phyloP scores from a whole-genome alignment of 2,888 invertebrate species.

The Drosophila sordidapex region DNA sequence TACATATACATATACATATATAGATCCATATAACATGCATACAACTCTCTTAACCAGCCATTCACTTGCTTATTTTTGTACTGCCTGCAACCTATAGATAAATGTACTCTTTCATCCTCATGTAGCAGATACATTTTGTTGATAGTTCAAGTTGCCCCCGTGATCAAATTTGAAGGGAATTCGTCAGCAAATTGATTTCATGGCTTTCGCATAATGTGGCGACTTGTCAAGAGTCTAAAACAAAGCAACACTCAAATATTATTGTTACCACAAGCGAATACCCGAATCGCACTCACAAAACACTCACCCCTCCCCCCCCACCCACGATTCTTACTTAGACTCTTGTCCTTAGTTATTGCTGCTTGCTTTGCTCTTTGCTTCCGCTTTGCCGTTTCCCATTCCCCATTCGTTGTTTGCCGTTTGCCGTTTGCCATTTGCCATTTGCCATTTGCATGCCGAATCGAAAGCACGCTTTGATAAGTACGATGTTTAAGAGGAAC shows the following conservation, averaged over 20 bases:
- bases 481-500: conserved; percentile 18
- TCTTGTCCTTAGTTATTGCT: conserved; percentile 49
- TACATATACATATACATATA: no score
- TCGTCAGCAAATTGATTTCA: conserved; percentile 24
- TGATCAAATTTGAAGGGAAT: conserved; percentile 4
- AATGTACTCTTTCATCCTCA: not conserved
- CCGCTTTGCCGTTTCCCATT: not conserved
- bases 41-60: not conserved
- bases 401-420: not conserved
- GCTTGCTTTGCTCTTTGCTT: conserved; percentile 45
- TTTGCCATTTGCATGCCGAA: conserved; percentile 58
- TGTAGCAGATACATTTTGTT: not conserved
- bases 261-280: conserved; percentile 11
- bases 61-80: not conserved
- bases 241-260: conserved; percentile 20
- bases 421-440: not conserved
- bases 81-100: not conserved
- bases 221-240: conserved; percentile 1
- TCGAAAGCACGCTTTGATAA: conserved; percentile 56
- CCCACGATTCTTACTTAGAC: conserved; percentile 21
- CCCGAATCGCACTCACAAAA: not conserved
- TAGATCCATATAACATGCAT: no score
- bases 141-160: not conserved
- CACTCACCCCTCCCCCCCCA: not conserved
- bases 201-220: conserved; percentile 1